Conservation (phyloP, 2,888 invertebrate species). For the Zygogramma bicolorata region DNA sequence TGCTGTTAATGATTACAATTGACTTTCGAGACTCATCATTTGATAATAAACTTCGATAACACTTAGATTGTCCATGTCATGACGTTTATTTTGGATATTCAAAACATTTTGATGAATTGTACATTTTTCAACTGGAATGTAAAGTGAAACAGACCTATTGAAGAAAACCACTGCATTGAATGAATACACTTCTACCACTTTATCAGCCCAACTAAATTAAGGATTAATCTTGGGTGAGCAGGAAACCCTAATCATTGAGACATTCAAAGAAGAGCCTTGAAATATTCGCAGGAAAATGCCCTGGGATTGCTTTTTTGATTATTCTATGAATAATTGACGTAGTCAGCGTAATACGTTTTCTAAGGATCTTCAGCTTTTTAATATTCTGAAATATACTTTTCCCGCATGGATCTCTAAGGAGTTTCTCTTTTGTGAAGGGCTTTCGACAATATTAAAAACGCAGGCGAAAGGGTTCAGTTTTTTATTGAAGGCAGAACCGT, state of each 20-base stretch:
- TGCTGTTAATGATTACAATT: too few relatives aligned
- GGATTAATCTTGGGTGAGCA: background rate
- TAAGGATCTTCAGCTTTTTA: background rate
- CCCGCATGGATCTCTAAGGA: background rate
- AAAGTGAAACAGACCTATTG: too few relatives aligned
- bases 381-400: conserved; percentile 7
- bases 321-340: conserved; percentile 14
- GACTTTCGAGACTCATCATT: too few relatives aligned
- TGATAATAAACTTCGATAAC: too few relatives aligned
- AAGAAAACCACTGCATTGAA: background rate
- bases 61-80: too few relatives aligned
- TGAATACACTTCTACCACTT: background rate
- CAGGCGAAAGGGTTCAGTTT: background rate
- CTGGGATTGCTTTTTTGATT: conserved; percentile 16
- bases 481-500: background rate
- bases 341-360: background rate
- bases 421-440: background rate
- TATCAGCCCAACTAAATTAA: background rate
- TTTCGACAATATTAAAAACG: background rate
- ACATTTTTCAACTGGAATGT: too few relatives aligned
- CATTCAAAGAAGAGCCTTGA: background rate
- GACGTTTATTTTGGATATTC: too few relatives aligned
- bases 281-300: background rate
- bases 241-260: background rate
- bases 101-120: too few relatives aligned